These are phyloP conservation scores for Zaprionus davidi DNA, from an alignment of 1,140 invertebrate genomes.

Conservation along the genomic window DNA sequence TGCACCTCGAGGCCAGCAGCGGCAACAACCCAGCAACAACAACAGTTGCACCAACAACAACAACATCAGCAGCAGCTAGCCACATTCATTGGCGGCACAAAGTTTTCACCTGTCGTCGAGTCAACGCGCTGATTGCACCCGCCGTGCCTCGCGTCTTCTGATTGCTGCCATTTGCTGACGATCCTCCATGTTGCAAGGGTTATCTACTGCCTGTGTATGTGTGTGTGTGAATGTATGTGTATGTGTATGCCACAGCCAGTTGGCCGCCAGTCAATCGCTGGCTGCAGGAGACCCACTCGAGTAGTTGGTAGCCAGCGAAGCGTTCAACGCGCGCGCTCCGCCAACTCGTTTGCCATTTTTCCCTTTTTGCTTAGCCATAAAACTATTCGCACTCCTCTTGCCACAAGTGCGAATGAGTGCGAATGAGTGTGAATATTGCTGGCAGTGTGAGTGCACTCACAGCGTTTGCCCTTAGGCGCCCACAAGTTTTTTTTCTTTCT, in stretches of 20 bases:
- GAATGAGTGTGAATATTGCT: slow-evolving; percentile 14
- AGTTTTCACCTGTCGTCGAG: slow-evolving; percentile 76
- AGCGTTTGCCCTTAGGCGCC: neutral
- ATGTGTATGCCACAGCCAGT: slow-evolving; percentile 4
- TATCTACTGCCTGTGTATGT: neutral
- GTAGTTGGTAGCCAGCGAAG: slow-evolving; percentile 7
- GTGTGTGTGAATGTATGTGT: neutral
- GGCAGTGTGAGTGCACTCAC: slow-evolving; percentile 1
- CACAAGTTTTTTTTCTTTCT: slow-evolving; percentile 22
- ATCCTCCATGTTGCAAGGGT: slow-evolving; percentile 51
- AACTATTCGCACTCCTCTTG: slow-evolving; percentile 37
- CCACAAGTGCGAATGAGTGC: slow-evolving; percentile 19
- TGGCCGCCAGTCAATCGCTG: slow-evolving; percentile 16
- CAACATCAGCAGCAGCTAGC: slow-evolving; percentile 14
- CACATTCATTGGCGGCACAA: slow-evolving; percentile 72
- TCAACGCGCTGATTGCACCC: slow-evolving; percentile 75
- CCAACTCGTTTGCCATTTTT: slow-evolving; percentile 30
- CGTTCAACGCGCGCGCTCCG: slow-evolving; percentile 4
- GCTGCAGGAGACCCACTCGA: neutral
- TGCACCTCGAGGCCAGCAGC: slow-evolving; percentile 51
- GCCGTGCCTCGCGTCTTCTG: slow-evolving; percentile 43
- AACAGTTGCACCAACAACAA: slow-evolving; percentile 15
- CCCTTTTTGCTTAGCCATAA: slow-evolving; percentile 35
- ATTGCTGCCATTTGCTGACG: slow-evolving; percentile 74
- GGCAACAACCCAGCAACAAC: slow-evolving; percentile 28